Evolutionary conservation across 2,113 vertebrate species (phyloP), one percentile per base, ranked within the genome.

Genomic region (Rhynchopsitta pachyrhyncha): DNA sequence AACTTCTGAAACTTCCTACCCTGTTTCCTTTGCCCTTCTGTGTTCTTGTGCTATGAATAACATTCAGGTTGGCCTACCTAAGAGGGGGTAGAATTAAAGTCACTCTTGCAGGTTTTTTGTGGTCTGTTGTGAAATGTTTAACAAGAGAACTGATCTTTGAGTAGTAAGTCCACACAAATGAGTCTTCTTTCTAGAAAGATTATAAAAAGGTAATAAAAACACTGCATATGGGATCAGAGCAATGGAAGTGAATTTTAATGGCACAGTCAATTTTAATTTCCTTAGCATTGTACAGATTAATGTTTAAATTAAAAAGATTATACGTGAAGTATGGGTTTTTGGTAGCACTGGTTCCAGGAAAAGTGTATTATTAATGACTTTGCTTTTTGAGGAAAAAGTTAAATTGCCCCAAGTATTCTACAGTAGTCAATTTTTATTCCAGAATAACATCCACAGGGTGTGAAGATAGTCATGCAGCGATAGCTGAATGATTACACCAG

Each of bases 41-140:
- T 3, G 1, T 69, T 90, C 16, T 59, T 55, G 17, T 2, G 0
- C 11, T 37, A 14, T 0, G 5, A 33, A 5, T 53, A 11, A 17
- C 14, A 9, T 71, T 82, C 68, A 31, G 46, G 11, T 18, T 37
- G 15, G 5, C 33, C 13, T 73, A 85, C 25, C 23, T 42, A n/a
- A 46, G 15, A 68, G 28, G 0, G 1, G 7, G 4, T 28, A 60
- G 42, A 42, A 15, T 29, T 63, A 15, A 37, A 83, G 28, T 22
- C 16, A 8, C 17, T 57, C 10, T 2, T 42, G 8, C 19, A 59
- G 24, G 23, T 49, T 77, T 77, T 79, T 50, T 68, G 8, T 84
- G 47, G 28, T 63, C 62, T 64, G 6, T 63, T 77, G 9, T 47
- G 20, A 82, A 87, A 44, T 47, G 10, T 39, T 78, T 82, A 28